Conservation (phyloP, 2,888 invertebrate species). For the Blastobasis lacticolella region DNA sequence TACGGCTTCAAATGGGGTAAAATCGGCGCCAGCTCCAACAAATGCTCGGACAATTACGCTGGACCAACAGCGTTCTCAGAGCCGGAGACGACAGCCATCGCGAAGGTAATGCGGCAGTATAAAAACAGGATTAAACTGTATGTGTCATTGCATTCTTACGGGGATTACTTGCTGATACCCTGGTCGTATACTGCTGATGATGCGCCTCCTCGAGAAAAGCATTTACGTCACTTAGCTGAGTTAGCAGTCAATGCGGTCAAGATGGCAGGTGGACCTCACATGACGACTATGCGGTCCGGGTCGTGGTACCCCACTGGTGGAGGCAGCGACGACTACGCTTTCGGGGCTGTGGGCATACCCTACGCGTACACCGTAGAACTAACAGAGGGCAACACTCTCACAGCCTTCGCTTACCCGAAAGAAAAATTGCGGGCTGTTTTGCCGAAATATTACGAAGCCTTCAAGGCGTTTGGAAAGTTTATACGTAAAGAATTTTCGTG, state of each 20-base stretch:
- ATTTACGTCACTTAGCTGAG: slow-evolving; percentile 52
- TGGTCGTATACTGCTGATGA: slow-evolving; percentile 74
- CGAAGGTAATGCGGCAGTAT: slow-evolving; percentile 66
- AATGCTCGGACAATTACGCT: slow-evolving; percentile 76
- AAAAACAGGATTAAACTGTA: slow-evolving; percentile 75
- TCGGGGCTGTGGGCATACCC: slow-evolving; percentile 65
- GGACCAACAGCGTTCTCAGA: slow-evolving; percentile 77
- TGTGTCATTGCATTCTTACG: slow-evolving; percentile 80
- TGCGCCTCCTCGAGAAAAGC: slow-evolving; percentile 62
- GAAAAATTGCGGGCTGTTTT: slow-evolving; percentile 29
- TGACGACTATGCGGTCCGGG: slow-evolving; percentile 62
- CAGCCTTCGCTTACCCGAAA: slow-evolving; percentile 80
- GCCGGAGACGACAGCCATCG: slow-evolving; percentile 72
- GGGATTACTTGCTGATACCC: slow-evolving; percentile 76
- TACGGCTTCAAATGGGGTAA: slow-evolving; percentile 80
- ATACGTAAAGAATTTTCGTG: slow-evolving; percentile 18
- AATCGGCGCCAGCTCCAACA: slow-evolving; percentile 76
- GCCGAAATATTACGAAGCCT: slow-evolving; percentile 57
- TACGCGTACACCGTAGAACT: slow-evolving; percentile 77
- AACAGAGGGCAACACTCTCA: slow-evolving; percentile 49
- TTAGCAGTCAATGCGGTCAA: slow-evolving; percentile 50
- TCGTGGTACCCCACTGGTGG: slow-evolving; percentile 78
- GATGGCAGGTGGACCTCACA: slow-evolving; percentile 56
- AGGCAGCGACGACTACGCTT: slow-evolving; percentile 77
- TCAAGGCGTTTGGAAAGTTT: slow-evolving; percentile 38